Evolutionary conservation across 2,888 invertebrate species (phyloP).

Genomic region (Odontothrips loti): DNA sequence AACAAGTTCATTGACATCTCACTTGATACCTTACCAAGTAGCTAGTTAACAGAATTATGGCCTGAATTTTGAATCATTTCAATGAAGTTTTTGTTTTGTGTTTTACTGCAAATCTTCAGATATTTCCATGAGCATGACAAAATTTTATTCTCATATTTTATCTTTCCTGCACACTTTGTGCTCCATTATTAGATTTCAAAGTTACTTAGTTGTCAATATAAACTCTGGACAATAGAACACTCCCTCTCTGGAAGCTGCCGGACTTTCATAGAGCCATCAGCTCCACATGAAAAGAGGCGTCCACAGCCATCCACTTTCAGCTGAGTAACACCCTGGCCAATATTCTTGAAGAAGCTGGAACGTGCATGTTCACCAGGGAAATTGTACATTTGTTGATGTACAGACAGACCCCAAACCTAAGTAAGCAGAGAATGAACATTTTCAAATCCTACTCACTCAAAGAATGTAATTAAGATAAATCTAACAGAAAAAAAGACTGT

Average conservation of each 20-base stretch:
- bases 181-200: not conserved
- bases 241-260: constrained; percentile 83
- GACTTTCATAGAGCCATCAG: constrained; percentile 98
- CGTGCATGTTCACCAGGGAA: constrained; percentile 93
- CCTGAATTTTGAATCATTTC: not conserved
- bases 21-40: not conserved
- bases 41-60: not conserved
- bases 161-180: not conserved
- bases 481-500: constrained; percentile 9
- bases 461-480: constrained; percentile 31
- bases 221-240: constrained; percentile 52
- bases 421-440: constrained; percentile 35
- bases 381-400: constrained; percentile 75
- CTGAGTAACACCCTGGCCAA: constrained; percentile 95
- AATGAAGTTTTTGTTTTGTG: no score
- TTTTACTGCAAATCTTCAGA: no score
- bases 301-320: constrained; percentile 84
- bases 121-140: not conserved
- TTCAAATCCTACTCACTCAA: constrained; percentile 17
- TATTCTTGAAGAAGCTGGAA: constrained; percentile 95
- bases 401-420: constrained; percentile 89
- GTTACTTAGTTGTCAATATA: constrained; percentile 46
- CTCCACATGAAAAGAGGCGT: constrained; percentile 95
- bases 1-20: not conserved
- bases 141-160: no score